Conservation (phyloP, 2,888 invertebrate species). For the Ormyrus labotus region DNA sequence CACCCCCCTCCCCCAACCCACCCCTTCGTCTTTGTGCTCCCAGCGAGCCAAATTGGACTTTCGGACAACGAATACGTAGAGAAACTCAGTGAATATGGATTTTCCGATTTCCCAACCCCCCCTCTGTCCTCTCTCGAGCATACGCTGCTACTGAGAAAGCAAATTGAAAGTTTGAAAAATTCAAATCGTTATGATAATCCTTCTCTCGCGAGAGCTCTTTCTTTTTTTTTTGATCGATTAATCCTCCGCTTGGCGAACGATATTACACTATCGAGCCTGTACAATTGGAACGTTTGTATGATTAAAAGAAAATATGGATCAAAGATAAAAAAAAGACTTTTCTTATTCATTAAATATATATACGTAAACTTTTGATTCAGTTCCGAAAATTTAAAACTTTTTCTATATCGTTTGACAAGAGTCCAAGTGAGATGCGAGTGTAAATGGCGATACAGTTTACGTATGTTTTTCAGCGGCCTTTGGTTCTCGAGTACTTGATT, state of each 20-base stretch:
- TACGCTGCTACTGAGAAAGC: constrained; percentile 21
- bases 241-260: no score
- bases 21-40: background rate
- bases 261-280: no score
- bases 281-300: no score
- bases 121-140: background rate
- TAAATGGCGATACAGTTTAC: no score
- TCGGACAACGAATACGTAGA: constrained; percentile 42
- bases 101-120: constrained; percentile 28
- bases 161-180: background rate
- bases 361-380: no score
- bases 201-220: background rate
- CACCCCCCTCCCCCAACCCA: background rate
- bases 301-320: no score
- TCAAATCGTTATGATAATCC: background rate
- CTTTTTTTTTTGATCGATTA: constrained; percentile 13
- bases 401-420: no score
- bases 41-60: constrained; percentile 28
- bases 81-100: constrained; percentile 32
- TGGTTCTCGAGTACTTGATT: background rate
- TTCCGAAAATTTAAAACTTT: no score
- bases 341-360: no score
- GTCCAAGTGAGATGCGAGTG: no score
- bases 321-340: no score
- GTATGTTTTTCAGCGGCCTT: no score